A percentile compares a stretch with the other conserved stretches of the same genome.
Conservation (phyloP, 1,140 invertebrate genomes). For the Anastrepha ludens region DNA sequence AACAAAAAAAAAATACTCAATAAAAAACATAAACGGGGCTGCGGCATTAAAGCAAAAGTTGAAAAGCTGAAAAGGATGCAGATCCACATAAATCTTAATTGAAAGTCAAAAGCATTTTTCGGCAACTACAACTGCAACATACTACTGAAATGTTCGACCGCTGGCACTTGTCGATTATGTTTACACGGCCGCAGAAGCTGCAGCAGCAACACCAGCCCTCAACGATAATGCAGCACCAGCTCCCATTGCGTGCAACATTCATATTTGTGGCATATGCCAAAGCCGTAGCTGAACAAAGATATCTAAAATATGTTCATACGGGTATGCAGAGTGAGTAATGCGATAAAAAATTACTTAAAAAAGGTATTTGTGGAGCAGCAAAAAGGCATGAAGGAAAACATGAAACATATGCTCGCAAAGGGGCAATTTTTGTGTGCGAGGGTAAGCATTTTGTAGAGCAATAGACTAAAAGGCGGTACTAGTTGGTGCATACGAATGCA, state of each 20-base stretch:
- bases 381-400: neutral
- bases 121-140: neutral
- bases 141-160: neutral
- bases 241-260: neutral
- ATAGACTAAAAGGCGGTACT: neutral
- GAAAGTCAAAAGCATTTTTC: constrained; percentile 46
- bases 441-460: neutral
- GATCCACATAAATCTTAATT: constrained; percentile 37
- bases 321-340: neutral
- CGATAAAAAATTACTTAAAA: constrained; percentile 12
- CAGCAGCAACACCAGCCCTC: neutral
- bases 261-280: constrained; percentile 6
- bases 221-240: neutral
- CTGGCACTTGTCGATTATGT: constrained; percentile 7
- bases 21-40: neutral
- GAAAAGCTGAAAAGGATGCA: neutral
- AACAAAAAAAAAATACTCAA: neutral
- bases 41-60: neutral
- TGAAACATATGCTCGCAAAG: constrained; percentile 22
- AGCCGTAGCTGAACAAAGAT: neutral
- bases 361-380: neutral
- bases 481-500: no score
- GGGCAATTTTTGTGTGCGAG: neutral
- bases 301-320: constrained; percentile 9
- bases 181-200: neutral